Percentiles rank a stretch among this genome's conserved stretches.
Evolutionary conservation across 1,140 invertebrate genomes (phyloP).

Genomic region (Babylonia areolata): DNA sequence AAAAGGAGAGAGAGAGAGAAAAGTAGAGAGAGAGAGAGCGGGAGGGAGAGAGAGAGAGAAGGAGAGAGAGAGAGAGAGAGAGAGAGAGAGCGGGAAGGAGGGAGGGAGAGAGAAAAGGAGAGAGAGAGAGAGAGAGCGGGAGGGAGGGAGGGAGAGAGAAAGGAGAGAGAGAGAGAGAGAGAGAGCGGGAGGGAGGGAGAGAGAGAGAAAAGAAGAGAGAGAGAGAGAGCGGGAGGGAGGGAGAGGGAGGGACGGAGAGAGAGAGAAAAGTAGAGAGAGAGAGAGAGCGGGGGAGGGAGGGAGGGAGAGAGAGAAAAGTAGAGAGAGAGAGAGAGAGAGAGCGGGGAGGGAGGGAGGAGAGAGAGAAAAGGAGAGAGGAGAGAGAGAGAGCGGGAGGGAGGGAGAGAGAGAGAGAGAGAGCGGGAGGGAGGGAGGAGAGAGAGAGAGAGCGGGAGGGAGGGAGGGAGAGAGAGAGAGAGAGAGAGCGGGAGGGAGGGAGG

Average conservation of each 20-base stretch:
- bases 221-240: neutral
- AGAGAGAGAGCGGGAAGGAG: too few species aligned
- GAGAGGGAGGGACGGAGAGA: neutral
- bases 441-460: neutral
- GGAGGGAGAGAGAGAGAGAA: neutral
- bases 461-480: constrained; percentile 7
- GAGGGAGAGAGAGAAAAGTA: neutral
- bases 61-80: too few species aligned
- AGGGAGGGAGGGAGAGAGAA: too few species aligned
- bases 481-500: neutral
- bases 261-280: neutral
- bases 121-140: too few species aligned
- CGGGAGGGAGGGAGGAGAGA: neutral
- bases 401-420: constrained; percentile 4
- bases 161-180: neutral
- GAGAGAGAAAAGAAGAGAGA: neutral
- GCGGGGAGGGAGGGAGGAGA: too few species aligned
- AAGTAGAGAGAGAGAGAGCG: neutral
- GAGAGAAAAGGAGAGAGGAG: neutral
- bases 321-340: neutral
- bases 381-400: neutral
- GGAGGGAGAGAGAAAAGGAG: too few species aligned
- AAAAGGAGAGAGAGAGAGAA: neutral
- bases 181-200: neutral
- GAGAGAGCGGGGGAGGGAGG: neutral